These are phyloP conservation scores for Mallotus villosus DNA, from an alignment of 2,797 vertebrate species.

Conservation along the genomic window DNA sequence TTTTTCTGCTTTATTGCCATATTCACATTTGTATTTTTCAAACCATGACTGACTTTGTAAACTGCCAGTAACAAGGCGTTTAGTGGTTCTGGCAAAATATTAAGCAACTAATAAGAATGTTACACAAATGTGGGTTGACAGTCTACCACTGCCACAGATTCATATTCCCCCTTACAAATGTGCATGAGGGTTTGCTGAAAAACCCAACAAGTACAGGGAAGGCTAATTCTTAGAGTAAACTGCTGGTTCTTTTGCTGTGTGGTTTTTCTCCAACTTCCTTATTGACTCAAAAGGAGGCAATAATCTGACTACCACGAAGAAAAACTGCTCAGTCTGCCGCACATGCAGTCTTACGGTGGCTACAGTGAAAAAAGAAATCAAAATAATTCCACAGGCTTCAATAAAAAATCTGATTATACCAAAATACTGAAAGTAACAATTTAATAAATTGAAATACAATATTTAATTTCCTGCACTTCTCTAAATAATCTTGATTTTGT, in stretches of 20 bases:
- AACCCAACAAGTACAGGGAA: conserved; percentile 65
- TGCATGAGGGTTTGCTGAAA: conserved; percentile 66
- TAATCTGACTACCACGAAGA: conserved; percentile 54
- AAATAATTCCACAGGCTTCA: too few relatives aligned
- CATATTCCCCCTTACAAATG: conserved; percentile 54
- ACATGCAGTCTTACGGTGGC: background rate
- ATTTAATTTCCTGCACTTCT: too few relatives aligned
- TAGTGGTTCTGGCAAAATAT: conserved; percentile 60
- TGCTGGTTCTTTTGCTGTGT: conserved; percentile 68
- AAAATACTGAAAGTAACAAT: too few relatives aligned
- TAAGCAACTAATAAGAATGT: conserved; percentile 62
- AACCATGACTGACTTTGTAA: conserved; percentile 63
- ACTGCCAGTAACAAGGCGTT: conserved; percentile 61
- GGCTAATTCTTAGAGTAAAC: conserved; percentile 70
- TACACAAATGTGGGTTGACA: conserved; percentile 24
- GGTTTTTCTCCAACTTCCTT: conserved; percentile 63
- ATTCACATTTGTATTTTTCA: conserved; percentile 70
- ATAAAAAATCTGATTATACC: too few relatives aligned
- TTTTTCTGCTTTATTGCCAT: conserved; percentile 16
- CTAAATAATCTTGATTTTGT: too few relatives aligned
- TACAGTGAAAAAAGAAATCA: too few relatives aligned
- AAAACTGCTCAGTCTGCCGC: background rate
- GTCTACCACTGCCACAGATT: conserved; percentile 50
- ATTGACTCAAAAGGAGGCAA: conserved; percentile 63
- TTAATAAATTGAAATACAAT: too few relatives aligned